Conservation (phyloP, 2,888 invertebrate genomes). For the Megaustenia siamemsis region DNA sequence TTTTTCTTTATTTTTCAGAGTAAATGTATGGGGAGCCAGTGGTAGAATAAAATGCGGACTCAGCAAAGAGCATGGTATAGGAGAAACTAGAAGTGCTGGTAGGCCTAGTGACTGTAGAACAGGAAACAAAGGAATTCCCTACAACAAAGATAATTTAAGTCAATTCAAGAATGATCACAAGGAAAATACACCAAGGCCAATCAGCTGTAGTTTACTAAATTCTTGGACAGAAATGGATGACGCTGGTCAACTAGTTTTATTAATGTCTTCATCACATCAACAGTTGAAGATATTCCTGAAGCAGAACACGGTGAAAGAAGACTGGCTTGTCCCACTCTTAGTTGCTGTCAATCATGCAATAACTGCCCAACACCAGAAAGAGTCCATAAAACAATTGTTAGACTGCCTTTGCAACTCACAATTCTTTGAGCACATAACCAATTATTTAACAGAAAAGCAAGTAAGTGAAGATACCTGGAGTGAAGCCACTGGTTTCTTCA, state of each 20-base stretch:
- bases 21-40: too few species aligned
- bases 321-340: too few species aligned
- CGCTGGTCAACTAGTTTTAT: conserved; percentile 21
- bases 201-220: conserved; percentile 19
- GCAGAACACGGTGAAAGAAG: neutral
- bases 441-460: neutral
- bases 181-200: neutral
- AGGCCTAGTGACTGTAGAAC: too few species aligned
- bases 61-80: too few species aligned
- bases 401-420: too few species aligned
- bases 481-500: neutral
- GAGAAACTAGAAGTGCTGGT: too few species aligned
- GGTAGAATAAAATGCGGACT: too few species aligned
- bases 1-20: too few species aligned
- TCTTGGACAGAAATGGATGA: conserved; percentile 40
- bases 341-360: conserved; percentile 24
- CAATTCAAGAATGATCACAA: neutral
- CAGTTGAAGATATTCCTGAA: conserved; percentile 38
- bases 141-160: neutral
- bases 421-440: conserved; percentile 46
- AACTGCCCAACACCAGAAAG: too few species aligned
- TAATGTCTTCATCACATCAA: conserved; percentile 30
- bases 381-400: too few species aligned
- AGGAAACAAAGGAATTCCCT: too few species aligned
- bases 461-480: neutral